A percentile compares a stretch with the other conserved stretches of the same genome.
Evolutionary conservation across 1,140 invertebrate genomes (phyloP).

Genomic region (Melitaea cinxia): DNA sequence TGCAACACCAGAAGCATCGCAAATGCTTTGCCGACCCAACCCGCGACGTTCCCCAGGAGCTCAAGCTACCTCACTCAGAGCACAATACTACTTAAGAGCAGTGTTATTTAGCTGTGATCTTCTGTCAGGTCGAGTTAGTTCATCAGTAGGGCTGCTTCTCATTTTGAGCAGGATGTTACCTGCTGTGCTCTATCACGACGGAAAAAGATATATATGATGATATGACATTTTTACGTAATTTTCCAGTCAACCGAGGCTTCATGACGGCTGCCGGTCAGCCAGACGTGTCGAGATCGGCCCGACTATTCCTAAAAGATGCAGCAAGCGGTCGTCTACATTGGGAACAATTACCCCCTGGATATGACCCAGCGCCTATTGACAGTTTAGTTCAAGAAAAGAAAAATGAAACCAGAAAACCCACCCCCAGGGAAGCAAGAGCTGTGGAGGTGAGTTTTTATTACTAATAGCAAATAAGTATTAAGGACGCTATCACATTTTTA

Average conservation of each 20-base stretch:
- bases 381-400: slow-evolving; percentile 56
- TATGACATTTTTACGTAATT: background rate
- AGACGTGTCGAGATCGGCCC: slow-evolving; percentile 94
- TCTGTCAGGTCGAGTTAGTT: too few species aligned
- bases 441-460: slow-evolving; percentile 55
- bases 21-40: too few species aligned
- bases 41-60: too few species aligned
- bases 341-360: slow-evolving; percentile 91
- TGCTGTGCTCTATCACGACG: background rate
- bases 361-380: slow-evolving; percentile 54
- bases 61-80: too few species aligned
- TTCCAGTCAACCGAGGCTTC: slow-evolving; percentile 93
- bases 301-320: slow-evolving; percentile 96
- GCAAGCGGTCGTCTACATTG: slow-evolving; percentile 94
- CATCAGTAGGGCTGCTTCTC: too few species aligned
- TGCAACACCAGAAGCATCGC: too few species aligned
- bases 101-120: too few species aligned
- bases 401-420: slow-evolving; percentile 60
- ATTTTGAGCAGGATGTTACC: too few species aligned
- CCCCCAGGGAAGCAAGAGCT: slow-evolving; percentile 60
- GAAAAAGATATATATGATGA: background rate
- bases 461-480: background rate
- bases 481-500: too few species aligned
- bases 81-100: too few species aligned
- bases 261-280: slow-evolving; percentile 98